Evolutionary conservation across 2,797 vertebrate genomes (phyloP), one percentile per base, ranked within the genome.

Genomic region (Thunnus albacares): DNA sequence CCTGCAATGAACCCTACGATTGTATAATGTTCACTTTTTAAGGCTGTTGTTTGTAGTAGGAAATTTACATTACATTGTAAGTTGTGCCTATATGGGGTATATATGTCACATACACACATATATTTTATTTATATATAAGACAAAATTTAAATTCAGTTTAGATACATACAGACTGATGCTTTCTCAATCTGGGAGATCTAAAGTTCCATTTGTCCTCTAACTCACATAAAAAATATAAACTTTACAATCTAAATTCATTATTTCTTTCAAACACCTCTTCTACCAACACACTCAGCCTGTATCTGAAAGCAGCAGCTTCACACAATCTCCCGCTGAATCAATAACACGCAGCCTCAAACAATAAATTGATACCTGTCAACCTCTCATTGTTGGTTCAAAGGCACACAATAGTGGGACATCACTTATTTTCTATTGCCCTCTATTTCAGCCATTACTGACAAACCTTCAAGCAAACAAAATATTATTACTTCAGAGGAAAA

Each of bases 391-490:
- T 70, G 64, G 11, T 59, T 67, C 56, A 72, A 38, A 35, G 30
- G 43, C 55, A 75, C 35, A 81, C 63, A 66, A 69, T 30, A 49
- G 9, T 64, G 9, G 61, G 18, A 70, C 35, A 67, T 55, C 55
- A 71, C 64, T 81, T 69, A 38, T 45, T 57, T 71, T 85, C 81
- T 58, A 88, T 53, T 70, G 68, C 22, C 56, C 30, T 78, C 47
- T 57, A 51, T 71, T 71, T 65, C n/a, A 61, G 63, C 33, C 52
- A 72, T 67, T 56, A 52, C 9, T 56, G 70, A 59, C 30, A 75
- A 85, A 66, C 5, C 47, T 51, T 53, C 2, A 13, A 58, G 33
- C 57, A 57, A 65, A 47, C 11, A 65, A 71, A 80, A 67, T 6
- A 41, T 64, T 11, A 49, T 64, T 30, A 71, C 41, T 71, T 72